Evolutionary conservation across 1,140 invertebrate species (phyloP).

Genomic region (Aculops lycopersici): DNA sequence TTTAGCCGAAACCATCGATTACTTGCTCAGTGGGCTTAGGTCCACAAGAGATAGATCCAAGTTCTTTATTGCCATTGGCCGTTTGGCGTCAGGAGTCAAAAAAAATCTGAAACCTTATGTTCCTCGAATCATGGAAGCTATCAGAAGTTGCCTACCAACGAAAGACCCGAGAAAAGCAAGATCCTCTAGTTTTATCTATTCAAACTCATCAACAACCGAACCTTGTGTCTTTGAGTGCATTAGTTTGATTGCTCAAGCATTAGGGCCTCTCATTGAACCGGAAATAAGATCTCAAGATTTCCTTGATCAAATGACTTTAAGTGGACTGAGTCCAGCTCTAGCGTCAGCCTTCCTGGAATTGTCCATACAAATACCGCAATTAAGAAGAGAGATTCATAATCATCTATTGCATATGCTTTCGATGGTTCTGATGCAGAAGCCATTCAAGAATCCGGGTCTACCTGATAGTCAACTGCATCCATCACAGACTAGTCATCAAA

Average conservation of each 20-base stretch:
- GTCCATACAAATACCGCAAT: slow-evolving; percentile 45
- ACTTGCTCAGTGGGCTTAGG: slow-evolving; percentile 36
- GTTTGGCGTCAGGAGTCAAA: slow-evolving; percentile 61
- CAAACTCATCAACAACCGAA: slow-evolving; percentile 26
- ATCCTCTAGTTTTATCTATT: background rate
- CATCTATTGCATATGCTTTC: slow-evolving; percentile 55
- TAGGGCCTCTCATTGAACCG: slow-evolving; percentile 31
- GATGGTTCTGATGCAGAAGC: slow-evolving; percentile 56
- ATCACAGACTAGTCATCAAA: background rate
- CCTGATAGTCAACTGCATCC: slow-evolving; percentile 16
- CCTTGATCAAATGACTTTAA: slow-evolving; percentile 62
- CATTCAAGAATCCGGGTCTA: slow-evolving; percentile 38
- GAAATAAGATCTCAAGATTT: slow-evolving; percentile 38
- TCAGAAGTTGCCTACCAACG: slow-evolving; percentile 41
- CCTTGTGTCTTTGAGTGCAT: slow-evolving; percentile 74
- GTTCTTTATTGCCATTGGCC: slow-evolving; percentile 59
- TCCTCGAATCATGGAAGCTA: slow-evolving; percentile 48
- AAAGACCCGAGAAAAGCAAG: slow-evolving; percentile 20
- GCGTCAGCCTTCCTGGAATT: slow-evolving; percentile 65
- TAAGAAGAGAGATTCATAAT: slow-evolving; percentile 67
- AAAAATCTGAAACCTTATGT: slow-evolving; percentile 36
- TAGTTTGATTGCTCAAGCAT: slow-evolving; percentile 57
- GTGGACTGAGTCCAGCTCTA: slow-evolving; percentile 48
- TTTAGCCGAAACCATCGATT: slow-evolving; percentile 35
- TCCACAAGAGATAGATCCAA: slow-evolving; percentile 46